A percentile compares a stretch with the other conserved stretches of the same genome.
These are phyloP conservation scores for Varecia variegata DNA, from an alignment of 2,797 vertebrate species.

Conservation along the genomic window DNA sequence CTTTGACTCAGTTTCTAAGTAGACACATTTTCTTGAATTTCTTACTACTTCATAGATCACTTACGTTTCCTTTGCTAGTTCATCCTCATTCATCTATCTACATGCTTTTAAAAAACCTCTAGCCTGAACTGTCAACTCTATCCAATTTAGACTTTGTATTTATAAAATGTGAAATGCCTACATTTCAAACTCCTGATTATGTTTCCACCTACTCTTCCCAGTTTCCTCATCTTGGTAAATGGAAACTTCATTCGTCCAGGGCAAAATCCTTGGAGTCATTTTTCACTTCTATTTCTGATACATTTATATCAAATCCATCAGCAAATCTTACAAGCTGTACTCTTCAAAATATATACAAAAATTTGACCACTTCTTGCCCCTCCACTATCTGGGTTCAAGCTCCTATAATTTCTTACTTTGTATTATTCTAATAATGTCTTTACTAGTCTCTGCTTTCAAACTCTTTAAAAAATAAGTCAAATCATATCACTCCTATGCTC, in stretches of 20 bases:
- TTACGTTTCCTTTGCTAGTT: background rate
- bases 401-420: background rate
- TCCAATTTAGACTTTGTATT: background rate
- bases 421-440: background rate
- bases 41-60: background rate
- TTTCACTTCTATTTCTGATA: background rate
- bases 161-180: background rate
- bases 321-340: background rate
- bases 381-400: background rate
- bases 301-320: background rate
- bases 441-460: background rate
- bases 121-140: background rate
- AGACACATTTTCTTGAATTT: background rate
- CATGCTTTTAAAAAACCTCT: background rate
- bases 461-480: background rate
- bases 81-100: background rate
- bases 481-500: background rate
- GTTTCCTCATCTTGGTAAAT: background rate
- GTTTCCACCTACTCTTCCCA: background rate
- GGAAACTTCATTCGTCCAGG: background rate
- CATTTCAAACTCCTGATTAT: background rate
- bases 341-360: conserved; percentile 36
- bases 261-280: background rate
- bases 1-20: background rate
- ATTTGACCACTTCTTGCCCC: background rate